Percentiles rank a stretch among this genome's conserved stretches.
Evolutionary conservation across 1,140 invertebrate genomes (phyloP).

Genomic region (Atopsyche davidsoni): DNA sequence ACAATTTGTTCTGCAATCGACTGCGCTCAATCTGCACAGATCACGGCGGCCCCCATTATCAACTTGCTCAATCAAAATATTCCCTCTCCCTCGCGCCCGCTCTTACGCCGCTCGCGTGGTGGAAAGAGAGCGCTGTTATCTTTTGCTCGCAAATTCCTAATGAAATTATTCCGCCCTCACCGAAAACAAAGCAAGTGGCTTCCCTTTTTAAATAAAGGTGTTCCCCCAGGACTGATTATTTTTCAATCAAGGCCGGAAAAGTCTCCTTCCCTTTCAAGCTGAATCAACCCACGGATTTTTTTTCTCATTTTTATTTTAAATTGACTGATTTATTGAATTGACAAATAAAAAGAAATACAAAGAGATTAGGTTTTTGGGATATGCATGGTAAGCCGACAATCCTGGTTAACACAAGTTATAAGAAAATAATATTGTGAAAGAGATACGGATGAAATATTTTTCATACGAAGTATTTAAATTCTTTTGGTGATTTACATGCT

Average conservation of each 20-base stretch:
- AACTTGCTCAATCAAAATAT: conserved; percentile 22
- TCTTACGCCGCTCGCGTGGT: conserved; percentile 7
- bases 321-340: too few species aligned
- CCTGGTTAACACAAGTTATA: too few species aligned
- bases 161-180: conserved; percentile 24
- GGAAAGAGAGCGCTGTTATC: conserved; percentile 14
- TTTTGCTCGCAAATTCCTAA: conserved; percentile 10
- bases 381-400: too few species aligned
- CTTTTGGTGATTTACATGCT: too few species aligned
- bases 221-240: conserved; percentile 29
- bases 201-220: conserved; percentile 26
- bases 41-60: conserved; percentile 2
- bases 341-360: too few species aligned
- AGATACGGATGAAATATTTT: too few species aligned
- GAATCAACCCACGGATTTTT: too few species aligned
- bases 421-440: too few species aligned
- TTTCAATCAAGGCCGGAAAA: conserved; percentile 23
- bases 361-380: too few species aligned
- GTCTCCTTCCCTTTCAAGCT: too few species aligned
- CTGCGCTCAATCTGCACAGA: background rate
- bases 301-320: too few species aligned
- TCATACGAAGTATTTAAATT: too few species aligned
- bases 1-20: background rate
- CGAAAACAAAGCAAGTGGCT: conserved; percentile 14
- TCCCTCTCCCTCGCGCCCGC: conserved; percentile 6